A percentile compares a stretch with the other conserved stretches of the same genome.
Conservation (phyloP, 2,113 vertebrate species). For the Rousettus leschenaultii region DNA sequence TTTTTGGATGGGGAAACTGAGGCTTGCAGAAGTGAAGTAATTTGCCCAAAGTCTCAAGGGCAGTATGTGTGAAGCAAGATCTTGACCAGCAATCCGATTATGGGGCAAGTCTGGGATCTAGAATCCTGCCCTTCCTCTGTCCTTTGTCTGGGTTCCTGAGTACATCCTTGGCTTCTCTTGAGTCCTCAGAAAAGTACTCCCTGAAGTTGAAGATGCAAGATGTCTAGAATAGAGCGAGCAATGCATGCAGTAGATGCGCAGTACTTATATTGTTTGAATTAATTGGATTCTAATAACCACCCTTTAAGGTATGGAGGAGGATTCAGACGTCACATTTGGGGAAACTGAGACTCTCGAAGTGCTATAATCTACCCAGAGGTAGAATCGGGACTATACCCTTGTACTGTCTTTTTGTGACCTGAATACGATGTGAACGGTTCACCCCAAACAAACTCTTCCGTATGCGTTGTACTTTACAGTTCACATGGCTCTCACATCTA, state of each 20-base stretch:
- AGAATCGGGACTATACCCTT: background rate
- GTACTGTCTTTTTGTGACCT: background rate
- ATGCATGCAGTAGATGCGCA: accelerated
- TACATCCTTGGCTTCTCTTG: background rate
- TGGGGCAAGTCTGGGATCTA: background rate
- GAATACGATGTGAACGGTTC: accelerated
- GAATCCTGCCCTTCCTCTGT: background rate
- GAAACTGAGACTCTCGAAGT: background rate
- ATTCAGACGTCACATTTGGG: background rate
- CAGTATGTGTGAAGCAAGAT: background rate
- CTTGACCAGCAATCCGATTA: no score
- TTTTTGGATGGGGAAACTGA: background rate
- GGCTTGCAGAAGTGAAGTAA: background rate
- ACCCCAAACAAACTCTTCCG: accelerated
- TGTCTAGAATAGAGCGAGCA: background rate
- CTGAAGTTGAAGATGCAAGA: background rate
- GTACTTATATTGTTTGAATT: background rate
- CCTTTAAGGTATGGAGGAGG: background rate
- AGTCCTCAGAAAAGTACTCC: background rate
- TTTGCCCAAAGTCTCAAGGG: background rate
- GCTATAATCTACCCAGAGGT: background rate
- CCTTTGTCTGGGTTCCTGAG: background rate
- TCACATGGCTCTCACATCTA: background rate
- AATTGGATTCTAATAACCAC: background rate
- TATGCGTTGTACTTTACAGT: accelerated